Conservation (phyloP, 2,888 invertebrate species). For the Ennomos erosarius region DNA sequence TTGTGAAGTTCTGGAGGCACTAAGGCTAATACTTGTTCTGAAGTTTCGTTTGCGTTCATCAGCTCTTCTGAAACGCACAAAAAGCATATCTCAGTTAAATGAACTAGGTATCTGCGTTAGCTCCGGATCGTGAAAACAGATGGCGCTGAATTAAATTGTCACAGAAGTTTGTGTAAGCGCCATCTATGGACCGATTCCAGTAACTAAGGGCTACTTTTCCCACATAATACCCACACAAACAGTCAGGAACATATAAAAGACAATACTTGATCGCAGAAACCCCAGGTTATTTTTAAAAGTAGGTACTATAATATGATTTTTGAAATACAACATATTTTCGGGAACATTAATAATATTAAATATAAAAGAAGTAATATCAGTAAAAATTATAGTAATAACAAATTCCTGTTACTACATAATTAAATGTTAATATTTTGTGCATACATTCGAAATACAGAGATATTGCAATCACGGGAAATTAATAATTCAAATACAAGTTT, state of each 20-base stretch:
- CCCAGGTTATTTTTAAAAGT: too few relatives aligned
- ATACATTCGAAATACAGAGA: too few relatives aligned
- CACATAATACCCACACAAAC: slow-evolving; percentile 12
- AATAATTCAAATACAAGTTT: too few relatives aligned
- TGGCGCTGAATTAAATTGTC: slow-evolving; percentile 25
- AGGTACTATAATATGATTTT: too few relatives aligned
- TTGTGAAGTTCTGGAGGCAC: slow-evolving; percentile 93
- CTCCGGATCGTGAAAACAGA: slow-evolving; percentile 21
- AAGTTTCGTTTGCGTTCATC: slow-evolving; percentile 89
- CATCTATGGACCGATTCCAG: slow-evolving; percentile 10
- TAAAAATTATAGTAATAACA: neutral
- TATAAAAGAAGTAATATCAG: too few relatives aligned
- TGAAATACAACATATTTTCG: too few relatives aligned
- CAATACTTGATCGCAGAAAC: too few relatives aligned
- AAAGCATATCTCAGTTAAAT: neutral
- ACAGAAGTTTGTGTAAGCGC: slow-evolving; percentile 1
- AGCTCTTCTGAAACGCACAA: slow-evolving; percentile 68
- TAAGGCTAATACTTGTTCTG: slow-evolving; percentile 91
- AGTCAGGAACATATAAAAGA: neutral
- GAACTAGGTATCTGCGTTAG: slow-evolving; percentile 14
- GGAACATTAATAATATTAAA: too few relatives aligned
- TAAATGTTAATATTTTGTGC: too few relatives aligned
- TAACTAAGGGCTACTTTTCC: slow-evolving; percentile 10
- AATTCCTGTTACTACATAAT: too few relatives aligned
- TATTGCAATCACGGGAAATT: too few relatives aligned